These are phyloP conservation scores for Pseudocheirus occidentalis DNA, from an alignment of 2,797 vertebrate species.

Conservation along the genomic window DNA sequence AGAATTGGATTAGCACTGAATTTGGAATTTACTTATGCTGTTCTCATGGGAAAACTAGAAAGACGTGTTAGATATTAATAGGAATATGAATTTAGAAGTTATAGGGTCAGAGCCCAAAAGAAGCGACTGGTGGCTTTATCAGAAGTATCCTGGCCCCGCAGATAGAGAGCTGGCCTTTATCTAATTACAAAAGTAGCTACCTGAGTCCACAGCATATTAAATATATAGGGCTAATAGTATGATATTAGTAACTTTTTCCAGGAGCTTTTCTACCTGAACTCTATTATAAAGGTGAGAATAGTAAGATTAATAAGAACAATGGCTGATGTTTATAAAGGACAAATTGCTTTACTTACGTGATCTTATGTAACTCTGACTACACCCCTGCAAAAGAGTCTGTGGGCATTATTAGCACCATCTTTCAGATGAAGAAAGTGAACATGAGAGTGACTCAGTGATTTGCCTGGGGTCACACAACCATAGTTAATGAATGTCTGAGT, in stretches of 20 bases:
- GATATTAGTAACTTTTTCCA: not conserved
- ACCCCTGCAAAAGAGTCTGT: not conserved
- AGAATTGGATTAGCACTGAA: not conserved
- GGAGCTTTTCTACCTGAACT: not conserved
- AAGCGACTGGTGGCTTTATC: not conserved
- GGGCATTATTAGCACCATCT: not conserved
- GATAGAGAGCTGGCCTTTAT: not conserved
- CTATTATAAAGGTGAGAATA: not conserved
- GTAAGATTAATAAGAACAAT: not conserved
- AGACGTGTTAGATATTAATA: not conserved
- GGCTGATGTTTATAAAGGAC: not conserved
- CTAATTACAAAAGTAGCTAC: not conserved
- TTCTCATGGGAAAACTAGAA: not conserved
- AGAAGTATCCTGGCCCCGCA: not conserved
- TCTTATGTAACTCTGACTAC: not conserved
- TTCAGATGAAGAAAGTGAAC: not conserved
- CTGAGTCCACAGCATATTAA: not conserved
- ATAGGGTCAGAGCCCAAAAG: not conserved
- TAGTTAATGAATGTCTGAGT: not conserved
- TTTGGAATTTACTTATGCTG: not conserved
- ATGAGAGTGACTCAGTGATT: not conserved
- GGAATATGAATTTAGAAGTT: not conserved
- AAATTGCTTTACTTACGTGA: not conserved
- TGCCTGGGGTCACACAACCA: not conserved
- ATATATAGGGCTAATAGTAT: not conserved